Percentiles rank a stretch among this genome's conserved stretches.
These are phyloP conservation scores for Villa cingulata DNA, from an alignment of 2,888 invertebrate species.

Conservation along the genomic window DNA sequence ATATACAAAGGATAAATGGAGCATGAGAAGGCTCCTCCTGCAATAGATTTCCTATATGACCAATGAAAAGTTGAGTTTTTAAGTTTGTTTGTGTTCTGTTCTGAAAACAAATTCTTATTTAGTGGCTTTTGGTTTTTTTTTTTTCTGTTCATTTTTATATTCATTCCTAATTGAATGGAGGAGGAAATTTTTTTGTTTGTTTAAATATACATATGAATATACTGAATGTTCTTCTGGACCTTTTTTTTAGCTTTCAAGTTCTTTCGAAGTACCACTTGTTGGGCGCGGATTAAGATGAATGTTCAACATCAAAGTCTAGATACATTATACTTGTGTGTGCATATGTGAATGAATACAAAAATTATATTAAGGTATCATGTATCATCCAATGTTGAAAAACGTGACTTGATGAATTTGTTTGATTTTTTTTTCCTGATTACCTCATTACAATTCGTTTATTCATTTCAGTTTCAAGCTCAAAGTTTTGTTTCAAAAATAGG, in stretches of 20 bases:
- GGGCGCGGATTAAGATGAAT: not conserved
- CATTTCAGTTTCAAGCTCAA: too few species aligned
- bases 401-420: not conserved
- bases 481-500: too few species aligned
- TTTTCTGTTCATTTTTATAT: not conserved
- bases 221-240: not conserved
- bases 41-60: not conserved
- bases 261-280: not conserved
- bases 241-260: not conserved
- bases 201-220: too few species aligned
- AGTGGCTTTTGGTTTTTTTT: not conserved
- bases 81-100: not conserved
- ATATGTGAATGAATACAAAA: too few species aligned
- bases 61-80: not conserved
- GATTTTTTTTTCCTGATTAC: too few species aligned
- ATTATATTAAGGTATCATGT: too few species aligned
- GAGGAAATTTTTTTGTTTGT: not conserved
- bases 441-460: too few species aligned
- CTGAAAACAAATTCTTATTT: not conserved
- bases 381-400: not conserved
- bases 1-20: not conserved
- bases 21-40: not conserved
- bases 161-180: not conserved
- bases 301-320: too few species aligned
- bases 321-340: too few species aligned